These are phyloP conservation scores for Phengaris arion DNA, from an alignment of 2,888 invertebrate genomes.

Conservation along the genomic window DNA sequence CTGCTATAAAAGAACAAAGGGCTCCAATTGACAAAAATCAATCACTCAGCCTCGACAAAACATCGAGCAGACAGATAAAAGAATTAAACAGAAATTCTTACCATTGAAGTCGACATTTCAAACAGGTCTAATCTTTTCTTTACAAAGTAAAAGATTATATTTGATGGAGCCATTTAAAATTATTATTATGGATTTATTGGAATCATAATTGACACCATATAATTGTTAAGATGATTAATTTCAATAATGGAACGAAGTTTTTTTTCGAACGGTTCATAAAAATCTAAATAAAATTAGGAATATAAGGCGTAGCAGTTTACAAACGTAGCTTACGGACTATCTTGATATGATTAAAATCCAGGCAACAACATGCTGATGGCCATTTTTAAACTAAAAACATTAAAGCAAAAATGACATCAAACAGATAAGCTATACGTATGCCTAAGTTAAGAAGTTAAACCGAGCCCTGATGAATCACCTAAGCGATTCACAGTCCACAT, in stretches of 20 bases:
- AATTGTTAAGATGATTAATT: not conserved
- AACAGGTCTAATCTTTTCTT: not conserved
- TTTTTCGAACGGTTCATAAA: not conserved
- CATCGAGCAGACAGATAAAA: not conserved
- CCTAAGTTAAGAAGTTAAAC: not conserved
- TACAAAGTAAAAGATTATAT: not conserved
- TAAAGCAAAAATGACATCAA: not conserved
- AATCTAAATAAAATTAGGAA: too few species aligned
- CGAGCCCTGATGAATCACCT: not conserved
- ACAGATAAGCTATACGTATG: not conserved
- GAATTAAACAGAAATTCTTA: slow-evolving; percentile 3
- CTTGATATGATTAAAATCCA: too few species aligned
- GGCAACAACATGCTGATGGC: not conserved
- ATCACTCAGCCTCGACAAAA: slow-evolving; percentile 16
- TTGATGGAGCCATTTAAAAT: too few species aligned
- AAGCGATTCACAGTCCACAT: not conserved
- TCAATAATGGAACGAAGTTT: not conserved
- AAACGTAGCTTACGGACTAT: too few species aligned
- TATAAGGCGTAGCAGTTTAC: too few species aligned
- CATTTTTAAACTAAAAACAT: not conserved
- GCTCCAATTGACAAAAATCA: slow-evolving; percentile 16
- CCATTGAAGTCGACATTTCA: not conserved
- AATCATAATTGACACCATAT: not conserved
- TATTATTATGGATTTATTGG: not conserved
- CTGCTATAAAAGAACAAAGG: slow-evolving; percentile 1